Evolutionary conservation across 2,888 invertebrate genomes (phyloP).

Genomic region (Oegoconia quadripuncta): DNA sequence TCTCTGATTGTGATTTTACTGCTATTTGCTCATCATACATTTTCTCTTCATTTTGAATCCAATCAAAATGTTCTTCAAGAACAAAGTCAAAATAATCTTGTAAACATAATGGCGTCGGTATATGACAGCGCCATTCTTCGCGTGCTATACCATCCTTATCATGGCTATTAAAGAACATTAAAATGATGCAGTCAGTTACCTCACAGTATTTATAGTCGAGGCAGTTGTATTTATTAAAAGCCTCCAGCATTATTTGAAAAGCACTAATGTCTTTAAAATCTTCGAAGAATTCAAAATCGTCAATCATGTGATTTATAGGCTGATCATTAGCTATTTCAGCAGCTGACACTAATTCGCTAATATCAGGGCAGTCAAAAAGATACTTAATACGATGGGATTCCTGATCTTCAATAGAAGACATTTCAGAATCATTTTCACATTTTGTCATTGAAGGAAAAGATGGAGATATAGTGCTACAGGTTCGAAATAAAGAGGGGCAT

Average conservation of each 20-base stretch:
- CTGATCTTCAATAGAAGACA: conserved; percentile 25
- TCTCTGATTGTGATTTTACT: conserved; percentile 36
- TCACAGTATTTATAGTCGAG: conserved; percentile 70
- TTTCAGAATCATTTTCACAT: conserved; percentile 34
- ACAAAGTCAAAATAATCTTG: conserved; percentile 78
- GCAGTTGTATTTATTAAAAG: conserved; percentile 61
- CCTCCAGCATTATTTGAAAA: conserved; percentile 55
- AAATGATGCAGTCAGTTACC: conserved; percentile 58
- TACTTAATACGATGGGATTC: conserved; percentile 41
- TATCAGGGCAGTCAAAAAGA: conserved; percentile 64
- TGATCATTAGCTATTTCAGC: conserved; percentile 55
- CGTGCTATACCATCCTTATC: conserved; percentile 56
- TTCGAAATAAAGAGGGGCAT: conserved; percentile 29
- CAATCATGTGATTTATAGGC: conserved; percentile 53
- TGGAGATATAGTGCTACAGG: conserved; percentile 28
- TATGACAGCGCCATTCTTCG: conserved; percentile 66
- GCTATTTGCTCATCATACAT: conserved; percentile 45
- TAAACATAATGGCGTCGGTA: conserved; percentile 71
- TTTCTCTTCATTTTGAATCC: conserved; percentile 66
- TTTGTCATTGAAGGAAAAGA: conserved; percentile 48
- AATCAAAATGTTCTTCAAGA: conserved; percentile 66
- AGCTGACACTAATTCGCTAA: conserved; percentile 63
- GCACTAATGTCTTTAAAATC: conserved; percentile 50
- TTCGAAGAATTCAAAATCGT: conserved; percentile 65
- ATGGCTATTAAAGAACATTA: conserved; percentile 68